Percentiles rank a stretch among this genome's conserved stretches.
phyloP scores from a whole-genome alignment of 2,797 vertebrate species.

The Acipenser oxyrinchus region DNA sequence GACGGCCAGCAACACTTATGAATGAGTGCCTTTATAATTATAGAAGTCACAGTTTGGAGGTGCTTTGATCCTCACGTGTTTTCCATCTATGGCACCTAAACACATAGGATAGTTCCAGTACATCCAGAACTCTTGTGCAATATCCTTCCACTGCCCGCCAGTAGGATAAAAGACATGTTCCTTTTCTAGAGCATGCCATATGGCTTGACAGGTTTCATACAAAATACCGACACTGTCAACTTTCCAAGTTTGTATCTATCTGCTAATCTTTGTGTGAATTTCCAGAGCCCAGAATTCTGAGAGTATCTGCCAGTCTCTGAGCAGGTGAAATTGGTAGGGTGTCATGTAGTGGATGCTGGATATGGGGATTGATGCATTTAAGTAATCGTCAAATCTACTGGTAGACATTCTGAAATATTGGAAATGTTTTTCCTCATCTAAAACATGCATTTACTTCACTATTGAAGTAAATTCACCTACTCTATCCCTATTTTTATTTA shows the following conservation, averaged over 20 bases:
- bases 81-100: slow-evolving; percentile 7
- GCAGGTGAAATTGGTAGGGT: neutral
- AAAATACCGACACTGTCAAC: slow-evolving; percentile 4
- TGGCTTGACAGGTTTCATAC: slow-evolving; percentile 9
- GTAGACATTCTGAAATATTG: slow-evolving; percentile 12
- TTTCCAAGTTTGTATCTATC: slow-evolving; percentile 7
- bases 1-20: neutral
- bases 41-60: neutral
- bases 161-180: slow-evolving; percentile 1
- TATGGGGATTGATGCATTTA: neutral
- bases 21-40: slow-evolving; percentile 11
- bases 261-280: slow-evolving; percentile 4
- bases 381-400: slow-evolving; percentile 8
- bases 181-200: slow-evolving; percentile 13
- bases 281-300: slow-evolving; percentile 10
- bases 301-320: slow-evolving; percentile 5
- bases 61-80: slow-evolving; percentile 10
- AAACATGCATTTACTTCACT: neutral
- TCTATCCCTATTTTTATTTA: neutral
- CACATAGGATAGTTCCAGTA: slow-evolving; percentile 15
- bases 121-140: slow-evolving; percentile 4
- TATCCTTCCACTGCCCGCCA: neutral
- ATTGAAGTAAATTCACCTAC: neutral
- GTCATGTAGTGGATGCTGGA: slow-evolving; percentile 1
- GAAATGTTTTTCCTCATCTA: neutral